Evolutionary conservation across 2,113 vertebrate genomes (phyloP).

Genomic region (Salvator merianae): DNA sequence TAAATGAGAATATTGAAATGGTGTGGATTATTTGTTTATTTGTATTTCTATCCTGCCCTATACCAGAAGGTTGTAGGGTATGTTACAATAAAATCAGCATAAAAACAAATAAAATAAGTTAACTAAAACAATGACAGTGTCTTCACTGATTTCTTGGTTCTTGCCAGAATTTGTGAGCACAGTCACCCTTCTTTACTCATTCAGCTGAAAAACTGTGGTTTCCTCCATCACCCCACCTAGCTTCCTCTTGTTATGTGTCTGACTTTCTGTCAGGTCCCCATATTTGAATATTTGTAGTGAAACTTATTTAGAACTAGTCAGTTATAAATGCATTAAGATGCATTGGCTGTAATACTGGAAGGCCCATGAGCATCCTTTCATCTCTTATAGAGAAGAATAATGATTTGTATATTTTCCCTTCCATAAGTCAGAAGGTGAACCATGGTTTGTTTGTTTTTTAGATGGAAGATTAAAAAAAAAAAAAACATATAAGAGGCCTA

Average conservation of each 20-base stretch:
- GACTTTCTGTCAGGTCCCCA: background rate
- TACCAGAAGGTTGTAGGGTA: too few species aligned
- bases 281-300: background rate
- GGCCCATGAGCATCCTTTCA: background rate
- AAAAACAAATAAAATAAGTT: too few species aligned
- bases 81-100: too few species aligned
- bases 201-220: background rate
- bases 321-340: background rate
- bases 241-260: background rate
- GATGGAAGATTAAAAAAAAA: background rate
- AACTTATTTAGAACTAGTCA: background rate
- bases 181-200: background rate
- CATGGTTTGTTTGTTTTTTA: background rate
- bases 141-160: background rate
- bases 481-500: too few species aligned
- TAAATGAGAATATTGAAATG: background rate
- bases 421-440: background rate
- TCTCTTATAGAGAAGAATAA: background rate
- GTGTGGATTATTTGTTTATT: too few species aligned
- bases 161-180: background rate
- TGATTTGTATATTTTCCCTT: background rate
- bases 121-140: too few species aligned
- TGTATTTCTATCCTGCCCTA: too few species aligned
- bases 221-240: background rate
- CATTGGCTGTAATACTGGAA: background rate